Evolutionary conservation across 2,113 vertebrate species (phyloP), one percentile per base, ranked within the genome.

Genomic region (Tichodroma muraria): DNA sequence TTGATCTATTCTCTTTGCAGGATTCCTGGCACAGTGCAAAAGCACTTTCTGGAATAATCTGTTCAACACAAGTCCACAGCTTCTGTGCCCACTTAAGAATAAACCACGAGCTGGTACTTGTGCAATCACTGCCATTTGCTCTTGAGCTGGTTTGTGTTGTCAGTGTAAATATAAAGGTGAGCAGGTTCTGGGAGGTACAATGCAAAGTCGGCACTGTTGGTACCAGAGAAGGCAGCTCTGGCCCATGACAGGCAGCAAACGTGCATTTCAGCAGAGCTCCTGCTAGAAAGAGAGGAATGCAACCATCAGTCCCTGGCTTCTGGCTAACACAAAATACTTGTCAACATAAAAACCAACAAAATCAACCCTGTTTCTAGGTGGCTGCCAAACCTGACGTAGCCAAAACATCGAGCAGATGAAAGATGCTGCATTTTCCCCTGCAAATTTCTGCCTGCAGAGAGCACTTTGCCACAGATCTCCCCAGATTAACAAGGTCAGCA

Each of bases 161-260:
- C 40, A 59, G 6, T 20, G 28, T n/a, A 70, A 76, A 72, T 4
- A 64, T 8, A 53, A 44, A 86, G 12, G 35, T 33, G 56, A 85
- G 33, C 17, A 80, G 38, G 47, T 66, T 88, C 52, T 69, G 42
- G 60, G 31, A 64, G 20, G 25, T 40, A 40, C 56, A 52, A 56
- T 0, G 8, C 54, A 66, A 70, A 75, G 28, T 28, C 44, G 54
- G 42, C 0, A 5, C 47, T 0, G 0, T 3, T 16, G 13, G 72
- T 21, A 57, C 37, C 3, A 9, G 33, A 68, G 71, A 37, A 64
- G 65, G 24, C 49, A 71, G 86, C 4, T 1, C 4, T 25, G 68
- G 20, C 52, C 65, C 35, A 42, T 14, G 49, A 45, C n/a, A 28
- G 68, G 22, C 12, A 92, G 68, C 8, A 80, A 86, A 87, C 0